A percentile compares a stretch with the other conserved stretches of the same genome.
Conservation (phyloP, 2,113 vertebrate genomes). For the Larimichthys crocea region DNA sequence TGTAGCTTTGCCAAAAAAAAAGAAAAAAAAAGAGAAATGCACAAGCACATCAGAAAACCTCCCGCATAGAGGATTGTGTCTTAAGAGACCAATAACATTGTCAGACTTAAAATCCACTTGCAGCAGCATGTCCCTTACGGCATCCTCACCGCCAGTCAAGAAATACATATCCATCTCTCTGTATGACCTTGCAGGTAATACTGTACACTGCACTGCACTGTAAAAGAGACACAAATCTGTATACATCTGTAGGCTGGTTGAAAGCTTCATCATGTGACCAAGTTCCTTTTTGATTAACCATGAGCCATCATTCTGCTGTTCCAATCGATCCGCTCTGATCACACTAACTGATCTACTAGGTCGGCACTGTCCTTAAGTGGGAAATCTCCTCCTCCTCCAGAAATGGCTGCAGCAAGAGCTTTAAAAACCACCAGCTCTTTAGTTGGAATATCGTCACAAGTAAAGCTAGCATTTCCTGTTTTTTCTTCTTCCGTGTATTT, state of each 20-base stretch:
- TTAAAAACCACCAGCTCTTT: slow-evolving; percentile 32
- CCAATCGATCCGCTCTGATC: slow-evolving; percentile 8
- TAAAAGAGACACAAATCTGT: slow-evolving; percentile 50
- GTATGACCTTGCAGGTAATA: slow-evolving; percentile 21
- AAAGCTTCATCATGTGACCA: slow-evolving; percentile 20
- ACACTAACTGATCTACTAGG: not conserved
- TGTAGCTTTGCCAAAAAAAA: slow-evolving; percentile 53
- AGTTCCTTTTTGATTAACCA: slow-evolving; percentile 20
- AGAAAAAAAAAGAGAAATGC: not conserved
- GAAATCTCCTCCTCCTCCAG: slow-evolving; percentile 22
- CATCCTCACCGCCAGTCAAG: slow-evolving; percentile 26
- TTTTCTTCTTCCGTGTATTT: slow-evolving; percentile 41
- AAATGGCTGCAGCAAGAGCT: slow-evolving; percentile 40
- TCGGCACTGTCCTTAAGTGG: not conserved
- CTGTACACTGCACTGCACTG: slow-evolving; percentile 49
- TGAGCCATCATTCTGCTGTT: slow-evolving; percentile 17
- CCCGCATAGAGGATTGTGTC: slow-evolving; percentile 33
- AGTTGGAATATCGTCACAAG: not conserved
- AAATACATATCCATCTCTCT: slow-evolving; percentile 36
- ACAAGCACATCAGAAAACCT: slow-evolving; percentile 51
- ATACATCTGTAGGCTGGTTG: not conserved
- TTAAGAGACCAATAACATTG: slow-evolving; percentile 59
- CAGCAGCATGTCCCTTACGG: slow-evolving; percentile 14
- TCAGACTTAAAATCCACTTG: slow-evolving; percentile 20
- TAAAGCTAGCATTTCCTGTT: slow-evolving; percentile 42